Evolutionary conservation across 2,113 vertebrate species (phyloP), one percentile per base, ranked within the genome.

Genomic region (Podilymbus podiceps): DNA sequence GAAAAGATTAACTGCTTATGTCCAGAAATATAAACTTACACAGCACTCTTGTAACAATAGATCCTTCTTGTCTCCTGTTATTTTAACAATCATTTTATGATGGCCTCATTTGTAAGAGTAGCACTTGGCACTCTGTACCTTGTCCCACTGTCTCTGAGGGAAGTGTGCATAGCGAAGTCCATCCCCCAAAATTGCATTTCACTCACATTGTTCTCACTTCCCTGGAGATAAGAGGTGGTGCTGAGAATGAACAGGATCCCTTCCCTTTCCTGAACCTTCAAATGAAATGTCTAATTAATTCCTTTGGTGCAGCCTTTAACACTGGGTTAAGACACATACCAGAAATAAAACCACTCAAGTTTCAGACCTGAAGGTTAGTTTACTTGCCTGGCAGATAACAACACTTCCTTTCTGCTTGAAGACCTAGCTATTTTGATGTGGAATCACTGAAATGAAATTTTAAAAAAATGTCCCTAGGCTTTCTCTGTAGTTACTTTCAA

Each of bases 331-430:
- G 85, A 91, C 27, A 52, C 24, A n/a, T 49, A 67, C 50, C 84
- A 92, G 42, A 90, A 92, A 88, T 46, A 88, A 96, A 95, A 42
- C 20, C 58, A 82, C 31, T 76, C 25, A 53, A 64, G 46, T 87
- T 90, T 87, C 85, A 87, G 92, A 95, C 40, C n/a, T 95, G 56
- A 72, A 46, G 31, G 49, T 92, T 76, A 81, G 17, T 69, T 72
- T 79, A 76, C 19, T 92, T 75, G 27, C 38, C 73, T 84, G 60
- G 46, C 62, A 95, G 80, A 91, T 66, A 73, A 90, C 82, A 88
- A 28, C 28, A n/a, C 35, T 93, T 94, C 52, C 52, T 74, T 82
- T 90, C 83, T 53, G 33, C 66, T 92, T 82, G 60, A 89, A 82
- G 77, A 85, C 46, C 11, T 35, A 73, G 69, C 17, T 89, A 62